Evolutionary conservation across 2,113 vertebrate genomes (phyloP), one percentile per base, ranked within the genome.

Genomic region (Chlorocebus sabaeus): DNA sequence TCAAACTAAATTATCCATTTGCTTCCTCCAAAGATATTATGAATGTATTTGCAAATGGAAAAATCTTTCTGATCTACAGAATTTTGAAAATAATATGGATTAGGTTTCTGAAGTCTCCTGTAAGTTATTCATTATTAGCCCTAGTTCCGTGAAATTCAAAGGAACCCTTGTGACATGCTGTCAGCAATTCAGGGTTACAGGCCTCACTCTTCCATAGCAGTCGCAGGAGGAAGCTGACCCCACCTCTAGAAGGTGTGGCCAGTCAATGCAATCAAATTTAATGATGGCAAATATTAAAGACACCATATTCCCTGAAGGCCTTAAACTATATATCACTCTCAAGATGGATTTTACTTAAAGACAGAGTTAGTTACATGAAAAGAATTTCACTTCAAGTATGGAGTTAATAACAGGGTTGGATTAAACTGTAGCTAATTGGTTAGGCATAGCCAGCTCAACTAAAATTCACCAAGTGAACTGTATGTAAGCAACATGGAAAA

Each of bases 91-190:
- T 23, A 32, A 20, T 2, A 20, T 6, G 83, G 48, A n/a, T 20
- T 8, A 17, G 1, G 57, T 38, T 68, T 50, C 88, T 23, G 25
- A 5, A 50, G 40, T 48, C 23, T 91, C 61, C 22, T 18, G 10
- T 10, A 30, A 32, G 32, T 43, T 75, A 48, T 6, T 50, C 3
- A 3, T 52, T 23, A 38, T 20, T 8, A 12, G 45, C 16, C 85
- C 40, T 5, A 32, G 17, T 30, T 72, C 14, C 13, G 2, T 11
- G 23, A 22, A 43, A n/a, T 0, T 27, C n/a, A 61, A 72, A 86
- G 35, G 13, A 55, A 18, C 2, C 5, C 1, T 0, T 59, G 27
- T 25, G 17, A 8, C 17, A 9, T 0, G 1, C 3, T 27, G 8
- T 25, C 72, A n/a, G 27, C 0, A 6, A 25, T 45, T 25, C 12